Percentiles rank a stretch among this genome's conserved stretches.
These are phyloP conservation scores for Lasioglossum calceatum DNA, from an alignment of 2,888 invertebrate species.

Conservation along the genomic window DNA sequence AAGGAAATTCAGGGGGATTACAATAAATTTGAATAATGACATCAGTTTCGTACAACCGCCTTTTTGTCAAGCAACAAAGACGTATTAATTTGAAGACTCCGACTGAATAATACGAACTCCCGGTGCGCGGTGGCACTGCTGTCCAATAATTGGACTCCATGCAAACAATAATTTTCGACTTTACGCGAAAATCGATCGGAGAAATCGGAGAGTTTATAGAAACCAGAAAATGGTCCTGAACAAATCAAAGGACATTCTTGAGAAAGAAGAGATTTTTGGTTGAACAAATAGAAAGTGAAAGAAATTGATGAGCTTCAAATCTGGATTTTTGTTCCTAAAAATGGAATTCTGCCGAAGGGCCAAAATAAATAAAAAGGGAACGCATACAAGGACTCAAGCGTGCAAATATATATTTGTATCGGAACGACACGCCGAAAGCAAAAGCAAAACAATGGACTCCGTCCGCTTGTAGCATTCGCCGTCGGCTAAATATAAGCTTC, in stretches of 20 bases:
- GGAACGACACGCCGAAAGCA: neutral
- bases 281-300: neutral
- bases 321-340: too few relatives aligned
- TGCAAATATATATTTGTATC: neutral
- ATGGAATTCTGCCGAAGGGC: neutral
- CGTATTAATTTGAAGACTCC: neutral
- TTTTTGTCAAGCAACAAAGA: neutral
- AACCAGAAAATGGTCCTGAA: neutral
- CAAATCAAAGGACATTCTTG: neutral
- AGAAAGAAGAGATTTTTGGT: neutral
- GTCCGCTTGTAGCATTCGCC: neutral
- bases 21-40: neutral
- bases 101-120: neutral
- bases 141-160: neutral
- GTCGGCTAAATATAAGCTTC: conserved; percentile 14
- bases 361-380: neutral
- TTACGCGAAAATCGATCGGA: too few relatives aligned
- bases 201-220: too few relatives aligned
- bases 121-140: neutral
- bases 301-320: too few relatives aligned
- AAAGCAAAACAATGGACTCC: neutral
- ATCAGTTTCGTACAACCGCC: neutral
- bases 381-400: neutral
- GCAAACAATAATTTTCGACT: too few relatives aligned
- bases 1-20: neutral